Base-by-base conservation (phyloP, 2,113 vertebrate genomes). In the Cryptomyrus ogoouensis region DNA sequence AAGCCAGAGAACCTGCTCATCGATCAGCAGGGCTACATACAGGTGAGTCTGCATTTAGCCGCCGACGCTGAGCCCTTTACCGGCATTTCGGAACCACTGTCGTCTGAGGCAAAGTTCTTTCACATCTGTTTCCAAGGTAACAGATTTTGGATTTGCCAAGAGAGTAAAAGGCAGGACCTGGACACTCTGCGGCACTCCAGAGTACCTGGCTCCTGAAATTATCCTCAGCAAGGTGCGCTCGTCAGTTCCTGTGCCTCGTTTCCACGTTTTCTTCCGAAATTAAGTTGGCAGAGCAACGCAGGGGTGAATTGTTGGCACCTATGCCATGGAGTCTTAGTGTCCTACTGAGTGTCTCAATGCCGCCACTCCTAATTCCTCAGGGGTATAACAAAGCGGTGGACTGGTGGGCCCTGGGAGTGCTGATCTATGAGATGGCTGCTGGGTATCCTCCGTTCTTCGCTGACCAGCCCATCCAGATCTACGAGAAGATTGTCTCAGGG, bases 321-420 rank as follows among this genome's bases (percentile, higher is more conserved):
- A 21, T 47, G 44, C 44, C 17, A 9, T 27, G 17, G 74, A 8
- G 12, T 21, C 35, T 83, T 44, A 3, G 8, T 7, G 3, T 44
- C 46, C 3, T 21, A 42, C 24, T 46, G 44, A 24, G 80, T 42
- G 17, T 84, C 1, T 35, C 7, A 44, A 46, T 46, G 9, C 53
- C 56, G 89, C 15, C 90, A 90, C 83, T 24, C 70, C 50, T 49
- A 52, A 10, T 39, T 44, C 50, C 66, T 66, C 62, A 97, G 97
- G 98, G 97, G 92, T 98, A 98, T 94, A 98, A 98, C 95, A 98
- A 98, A 93, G 98, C 98, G 0, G 98, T 98, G 94, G 98, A 98
- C 92, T 98, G 98, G 98, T 98, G 98, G 98, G 97, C 97, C 74
- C 95, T 98, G 53, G 98, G 98, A 12, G 98, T 98, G 87, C 96